These are phyloP conservation scores for Eremophila alpestris DNA, from an alignment of 2,797 vertebrate species.

Conservation along the genomic window DNA sequence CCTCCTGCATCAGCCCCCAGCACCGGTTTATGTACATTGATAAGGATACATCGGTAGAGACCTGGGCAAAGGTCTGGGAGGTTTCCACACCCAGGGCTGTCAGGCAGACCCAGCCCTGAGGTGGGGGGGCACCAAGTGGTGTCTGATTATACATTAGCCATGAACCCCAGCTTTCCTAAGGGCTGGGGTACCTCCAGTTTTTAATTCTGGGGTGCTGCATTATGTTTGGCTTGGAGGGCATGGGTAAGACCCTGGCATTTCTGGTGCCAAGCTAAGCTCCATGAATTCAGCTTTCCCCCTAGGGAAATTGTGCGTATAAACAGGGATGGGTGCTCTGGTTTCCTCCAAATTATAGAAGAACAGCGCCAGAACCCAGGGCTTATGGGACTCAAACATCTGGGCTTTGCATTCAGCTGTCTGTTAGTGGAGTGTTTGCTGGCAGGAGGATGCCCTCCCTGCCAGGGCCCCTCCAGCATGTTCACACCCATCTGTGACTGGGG, in stretches of 20 bases:
- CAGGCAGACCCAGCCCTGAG: not conserved
- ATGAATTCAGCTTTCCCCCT: not conserved
- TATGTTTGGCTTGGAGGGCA: not conserved
- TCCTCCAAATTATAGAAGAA: not conserved
- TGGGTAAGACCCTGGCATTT: not conserved
- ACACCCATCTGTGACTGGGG: not conserved
- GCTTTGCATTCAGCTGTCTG: not conserved
- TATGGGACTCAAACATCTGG: not conserved
- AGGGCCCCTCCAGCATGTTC: not conserved
- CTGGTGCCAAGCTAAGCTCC: not conserved
- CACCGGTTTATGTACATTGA: slow-evolving; percentile 9
- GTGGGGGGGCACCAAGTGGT: not conserved
- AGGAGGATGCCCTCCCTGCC: not conserved
- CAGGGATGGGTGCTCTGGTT: accelerated
- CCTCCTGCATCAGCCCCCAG: slow-evolving; percentile 12
- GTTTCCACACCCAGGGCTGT: not conserved
- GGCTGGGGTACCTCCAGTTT: not conserved
- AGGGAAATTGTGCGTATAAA: not conserved
- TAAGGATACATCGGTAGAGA: slow-evolving; percentile 18
- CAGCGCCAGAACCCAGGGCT: accelerated
- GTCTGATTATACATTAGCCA: accelerated
- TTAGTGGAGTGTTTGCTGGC: not conserved
- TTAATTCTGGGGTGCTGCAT: not conserved
- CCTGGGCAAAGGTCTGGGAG: slow-evolving; percentile 36
- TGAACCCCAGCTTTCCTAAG: not conserved